Base-by-base conservation (phyloP, 2,888 invertebrate species). In the Octonoba sinensis region DNA sequence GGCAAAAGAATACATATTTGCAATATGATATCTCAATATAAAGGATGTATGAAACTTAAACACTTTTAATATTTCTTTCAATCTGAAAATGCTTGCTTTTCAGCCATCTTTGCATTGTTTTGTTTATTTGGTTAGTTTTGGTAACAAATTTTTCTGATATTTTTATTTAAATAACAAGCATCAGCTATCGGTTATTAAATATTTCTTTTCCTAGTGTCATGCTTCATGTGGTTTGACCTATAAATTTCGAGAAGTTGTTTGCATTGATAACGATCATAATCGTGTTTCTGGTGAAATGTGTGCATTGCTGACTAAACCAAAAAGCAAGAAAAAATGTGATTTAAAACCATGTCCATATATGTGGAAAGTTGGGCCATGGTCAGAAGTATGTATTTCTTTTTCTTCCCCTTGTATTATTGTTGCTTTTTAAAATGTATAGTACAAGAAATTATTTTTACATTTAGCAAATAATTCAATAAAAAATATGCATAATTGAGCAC, bases 351-450 rank as follows among this genome's bases (percentile, higher is more conserved):
- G 88, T 84, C 87, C 89, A 75, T 90, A 88, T 86, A 88, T 89
- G 79, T 92, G 91, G 91, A 88, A 90, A 60, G 89, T 90, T 76
- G 89, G 89, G 66, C 87, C 90, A 74, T 92, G 92, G 92, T 90
- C 91, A 70, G 89, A 91, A 90, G 92, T 92, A 70, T 70, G 74
- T 54, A 65, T 6, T 18, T 18, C 11, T 20, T 54, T 54, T 54
- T 18, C 20, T 54, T 11, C 20, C 54, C 8, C n/a, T 8, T 18
- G 8, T 16, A n/a, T n/a, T 54, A 13, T 16, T 54, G n/a, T 20
- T 54, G n/a, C 20, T n/a, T 54, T 12, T 54, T n/a, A 54, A 54
- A 54, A 8, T 16, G 3, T 54, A 6, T 36, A 8, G 36, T 8
- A 36, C 11, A 36, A 36, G 4, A 36, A 36, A 36, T 36, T 36